phyloP scores from a whole-genome alignment of 2,888 invertebrate genomes.

The Dinocampus coccinellae region DNA sequence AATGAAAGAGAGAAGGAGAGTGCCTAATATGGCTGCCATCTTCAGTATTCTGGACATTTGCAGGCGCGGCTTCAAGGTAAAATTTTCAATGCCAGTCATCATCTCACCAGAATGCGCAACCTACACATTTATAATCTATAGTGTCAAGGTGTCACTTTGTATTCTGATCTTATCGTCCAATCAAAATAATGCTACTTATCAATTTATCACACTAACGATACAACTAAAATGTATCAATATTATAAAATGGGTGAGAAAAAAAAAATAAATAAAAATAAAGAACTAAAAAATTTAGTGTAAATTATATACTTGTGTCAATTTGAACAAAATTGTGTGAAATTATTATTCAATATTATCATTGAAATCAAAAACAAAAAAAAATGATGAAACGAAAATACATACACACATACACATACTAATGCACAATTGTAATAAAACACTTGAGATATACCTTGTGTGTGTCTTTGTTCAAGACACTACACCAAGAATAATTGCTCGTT shows the following conservation, averaged over 20 bases:
- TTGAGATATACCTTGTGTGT: neutral
- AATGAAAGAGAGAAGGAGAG: slow-evolving; percentile 48
- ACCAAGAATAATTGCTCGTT: slow-evolving; percentile 35
- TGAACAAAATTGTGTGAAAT: slow-evolving; percentile 26
- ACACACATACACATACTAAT: neutral
- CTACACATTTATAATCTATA: slow-evolving; percentile 48
- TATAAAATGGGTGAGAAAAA: neutral
- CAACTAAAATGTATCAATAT: neutral
- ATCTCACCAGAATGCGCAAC: slow-evolving; percentile 61
- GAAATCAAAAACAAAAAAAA: too few relatives aligned
- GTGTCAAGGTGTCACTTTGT: slow-evolving; percentile 52
- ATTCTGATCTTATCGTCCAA: slow-evolving; percentile 56
- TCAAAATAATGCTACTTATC: slow-evolving; percentile 50
- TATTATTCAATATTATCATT: neutral
- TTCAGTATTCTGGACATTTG: slow-evolving; percentile 66
- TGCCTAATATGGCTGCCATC: slow-evolving; percentile 66
- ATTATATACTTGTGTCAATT: slow-evolving; percentile 40
- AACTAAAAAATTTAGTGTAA: too few relatives aligned
- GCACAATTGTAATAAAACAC: neutral
- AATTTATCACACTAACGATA: neutral
- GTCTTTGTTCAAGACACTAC: slow-evolving; percentile 3
- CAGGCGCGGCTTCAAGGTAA: slow-evolving; percentile 59
- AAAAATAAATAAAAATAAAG: too few relatives aligned
- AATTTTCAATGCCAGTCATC: slow-evolving; percentile 68
- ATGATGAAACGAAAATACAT: neutral